Conservation (phyloP, 2,888 invertebrate species). For the Herminia tarsipennalis region DNA sequence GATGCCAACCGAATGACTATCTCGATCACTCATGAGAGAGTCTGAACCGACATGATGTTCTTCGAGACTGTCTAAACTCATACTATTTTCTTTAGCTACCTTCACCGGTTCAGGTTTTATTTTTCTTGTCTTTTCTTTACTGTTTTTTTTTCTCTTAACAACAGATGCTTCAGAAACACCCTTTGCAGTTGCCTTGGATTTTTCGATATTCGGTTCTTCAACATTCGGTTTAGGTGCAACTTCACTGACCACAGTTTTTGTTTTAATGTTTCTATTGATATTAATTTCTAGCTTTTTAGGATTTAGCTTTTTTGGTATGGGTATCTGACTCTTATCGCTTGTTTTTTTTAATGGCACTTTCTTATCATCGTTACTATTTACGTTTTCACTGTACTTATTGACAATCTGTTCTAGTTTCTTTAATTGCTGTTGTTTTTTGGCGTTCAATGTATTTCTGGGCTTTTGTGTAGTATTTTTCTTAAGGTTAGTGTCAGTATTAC, state of each 20-base stretch:
- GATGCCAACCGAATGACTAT: slow-evolving; percentile 66
- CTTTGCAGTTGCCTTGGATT: slow-evolving; percentile 21
- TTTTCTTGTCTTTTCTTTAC: slow-evolving; percentile 35
- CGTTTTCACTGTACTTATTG: slow-evolving; percentile 66
- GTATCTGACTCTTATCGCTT: slow-evolving; percentile 66
- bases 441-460: slow-evolving; percentile 54
- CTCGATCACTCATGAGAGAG: slow-evolving; percentile 36
- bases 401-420: slow-evolving; percentile 75
- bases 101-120: slow-evolving; percentile 34
- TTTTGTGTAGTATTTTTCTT: slow-evolving; percentile 50
- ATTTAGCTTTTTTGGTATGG: slow-evolving; percentile 53
- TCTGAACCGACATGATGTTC: slow-evolving; percentile 41
- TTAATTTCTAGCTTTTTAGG: slow-evolving; percentile 31
- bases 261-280: slow-evolving; percentile 20
- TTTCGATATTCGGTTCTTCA: slow-evolving; percentile 37
- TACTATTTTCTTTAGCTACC: slow-evolving; percentile 63
- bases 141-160: slow-evolving; percentile 23
- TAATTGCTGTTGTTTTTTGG: slow-evolving; percentile 69
- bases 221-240: slow-evolving; percentile 18
- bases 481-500: slow-evolving; percentile 60
- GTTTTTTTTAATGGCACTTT: slow-evolving; percentile 30
- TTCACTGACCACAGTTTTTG: slow-evolving; percentile 25
- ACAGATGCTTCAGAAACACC: slow-evolving; percentile 23
- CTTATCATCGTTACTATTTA: slow-evolving; percentile 43
- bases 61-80: slow-evolving; percentile 78